A percentile compares a stretch with the other conserved stretches of the same genome.
phyloP scores from a whole-genome alignment of 2,888 invertebrate species.

The Plagodis dolabraria region DNA sequence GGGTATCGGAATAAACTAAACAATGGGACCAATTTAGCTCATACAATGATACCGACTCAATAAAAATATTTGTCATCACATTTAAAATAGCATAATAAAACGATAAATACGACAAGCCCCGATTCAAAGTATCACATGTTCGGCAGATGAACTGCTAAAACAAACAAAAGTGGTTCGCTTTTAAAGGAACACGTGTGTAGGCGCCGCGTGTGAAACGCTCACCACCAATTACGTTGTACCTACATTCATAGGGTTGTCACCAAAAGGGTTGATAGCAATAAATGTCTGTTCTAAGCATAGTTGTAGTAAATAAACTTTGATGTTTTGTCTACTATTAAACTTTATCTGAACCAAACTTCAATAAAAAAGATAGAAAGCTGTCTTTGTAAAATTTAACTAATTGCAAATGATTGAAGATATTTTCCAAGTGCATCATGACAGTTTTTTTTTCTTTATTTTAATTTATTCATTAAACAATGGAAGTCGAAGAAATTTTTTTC shows the following conservation, averaged over 20 bases:
- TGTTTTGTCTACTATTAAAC: too few species aligned
- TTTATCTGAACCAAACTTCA: too few species aligned
- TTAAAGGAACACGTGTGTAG: conserved; percentile 60
- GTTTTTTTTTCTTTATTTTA: too few species aligned
- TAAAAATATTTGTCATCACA: conserved; percentile 17
- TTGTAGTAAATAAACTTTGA: too few species aligned
- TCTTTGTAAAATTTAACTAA: too few species aligned
- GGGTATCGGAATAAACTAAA: too few species aligned
- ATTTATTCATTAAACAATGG: too few species aligned
- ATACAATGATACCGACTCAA: neutral
- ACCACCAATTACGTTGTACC: conserved; percentile 36
- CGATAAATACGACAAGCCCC: conserved; percentile 25
- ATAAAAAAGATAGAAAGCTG: too few species aligned
- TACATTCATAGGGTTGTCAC: conserved; percentile 40
- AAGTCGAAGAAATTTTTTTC: too few species aligned
- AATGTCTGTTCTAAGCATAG: too few species aligned
- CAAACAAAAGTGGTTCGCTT: conserved; percentile 55
- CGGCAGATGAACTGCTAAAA: conserved; percentile 60
- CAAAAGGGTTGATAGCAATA: neutral
- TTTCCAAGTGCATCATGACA: too few species aligned
- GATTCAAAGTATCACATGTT: conserved; percentile 45
- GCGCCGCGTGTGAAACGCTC: conserved; percentile 55
- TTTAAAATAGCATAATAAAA: conserved; percentile 29
- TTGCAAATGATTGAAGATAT: too few species aligned
- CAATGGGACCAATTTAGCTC: neutral